A percentile compares a stretch with the other conserved stretches of the same genome.
These are phyloP conservation scores for Corythornis madagascariensis DNA, from an alignment of 2,113 vertebrate species.

Conservation along the genomic window DNA sequence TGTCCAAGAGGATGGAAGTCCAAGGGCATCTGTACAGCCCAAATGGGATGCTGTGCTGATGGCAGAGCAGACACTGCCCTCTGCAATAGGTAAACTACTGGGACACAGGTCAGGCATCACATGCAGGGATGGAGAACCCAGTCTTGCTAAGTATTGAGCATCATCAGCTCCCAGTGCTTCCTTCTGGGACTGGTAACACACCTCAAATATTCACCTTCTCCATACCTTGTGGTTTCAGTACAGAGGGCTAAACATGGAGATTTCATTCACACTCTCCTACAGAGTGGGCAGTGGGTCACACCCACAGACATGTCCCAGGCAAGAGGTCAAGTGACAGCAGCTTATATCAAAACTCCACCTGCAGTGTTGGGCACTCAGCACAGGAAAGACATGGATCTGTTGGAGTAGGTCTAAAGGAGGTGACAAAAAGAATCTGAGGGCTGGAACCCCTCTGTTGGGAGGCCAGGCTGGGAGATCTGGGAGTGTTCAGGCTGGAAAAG, in stretches of 20 bases:
- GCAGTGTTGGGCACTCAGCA: not conserved
- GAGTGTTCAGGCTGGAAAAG: not conserved
- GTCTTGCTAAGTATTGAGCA: rapidly evolving
- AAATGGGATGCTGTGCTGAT: not conserved
- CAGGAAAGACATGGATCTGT: not conserved
- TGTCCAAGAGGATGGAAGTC: not conserved
- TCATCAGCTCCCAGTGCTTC: not conserved
- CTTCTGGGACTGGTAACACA: not conserved
- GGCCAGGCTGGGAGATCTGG: not conserved
- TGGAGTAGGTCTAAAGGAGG: not conserved
- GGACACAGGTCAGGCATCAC: not conserved
- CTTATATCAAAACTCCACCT: not conserved
- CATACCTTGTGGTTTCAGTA: not conserved
- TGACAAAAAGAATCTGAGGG: not conserved
- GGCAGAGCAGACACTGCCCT: not conserved
- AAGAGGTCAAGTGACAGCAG: not conserved
- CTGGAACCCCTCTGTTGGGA: not conserved
- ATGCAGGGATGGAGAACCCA: not conserved
- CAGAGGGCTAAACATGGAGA: not conserved
- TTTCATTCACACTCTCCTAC: not conserved
- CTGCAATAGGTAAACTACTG: not conserved
- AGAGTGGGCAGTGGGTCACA: not conserved
- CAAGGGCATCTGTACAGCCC: not conserved
- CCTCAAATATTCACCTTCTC: not conserved
- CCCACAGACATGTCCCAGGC: not conserved